These are phyloP conservation scores for Nomada lathburiana DNA, from an alignment of 2,888 invertebrate genomes.

Conservation along the genomic window DNA sequence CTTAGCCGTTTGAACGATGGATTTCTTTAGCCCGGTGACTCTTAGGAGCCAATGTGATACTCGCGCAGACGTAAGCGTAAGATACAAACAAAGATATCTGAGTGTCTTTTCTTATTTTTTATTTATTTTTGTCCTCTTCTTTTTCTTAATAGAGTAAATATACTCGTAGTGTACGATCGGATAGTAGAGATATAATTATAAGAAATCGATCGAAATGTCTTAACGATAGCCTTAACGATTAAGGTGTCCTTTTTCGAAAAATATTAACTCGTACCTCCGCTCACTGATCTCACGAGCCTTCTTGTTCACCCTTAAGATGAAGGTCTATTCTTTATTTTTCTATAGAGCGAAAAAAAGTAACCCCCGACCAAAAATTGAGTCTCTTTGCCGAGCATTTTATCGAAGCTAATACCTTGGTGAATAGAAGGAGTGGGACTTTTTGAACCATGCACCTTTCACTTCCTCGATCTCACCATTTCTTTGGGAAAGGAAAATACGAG, in stretches of 20 bases:
- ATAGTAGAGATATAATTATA: not conserved
- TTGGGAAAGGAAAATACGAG: not conserved
- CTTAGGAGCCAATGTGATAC: conserved; percentile 35
- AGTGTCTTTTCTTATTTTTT: not conserved
- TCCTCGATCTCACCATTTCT: conserved; percentile 1
- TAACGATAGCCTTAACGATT: not conserved
- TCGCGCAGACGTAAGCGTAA: conserved; percentile 10
- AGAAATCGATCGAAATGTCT: not conserved
- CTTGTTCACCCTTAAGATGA: not conserved
- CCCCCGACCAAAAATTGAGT: conserved; percentile 34
- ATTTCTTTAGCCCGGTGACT: not conserved
- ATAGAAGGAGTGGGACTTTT: not conserved
- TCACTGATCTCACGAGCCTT: conserved; percentile 1
- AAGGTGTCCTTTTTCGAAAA: not conserved
- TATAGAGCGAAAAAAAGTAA: conserved; percentile 6
- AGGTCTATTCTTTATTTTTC: conserved; percentile 42
- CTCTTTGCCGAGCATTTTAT: conserved; percentile 16
- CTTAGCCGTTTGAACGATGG: not conserved
- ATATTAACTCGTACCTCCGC: not conserved
- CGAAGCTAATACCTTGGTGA: not conserved
- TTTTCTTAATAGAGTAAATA: not conserved
- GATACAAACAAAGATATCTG: not conserved
- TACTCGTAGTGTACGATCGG: not conserved
- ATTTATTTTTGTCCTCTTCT: too few species aligned
- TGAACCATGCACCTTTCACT: not conserved